Evolutionary conservation across 2,113 vertebrate genomes (phyloP).

Genomic region (Holacanthus passer): DNA sequence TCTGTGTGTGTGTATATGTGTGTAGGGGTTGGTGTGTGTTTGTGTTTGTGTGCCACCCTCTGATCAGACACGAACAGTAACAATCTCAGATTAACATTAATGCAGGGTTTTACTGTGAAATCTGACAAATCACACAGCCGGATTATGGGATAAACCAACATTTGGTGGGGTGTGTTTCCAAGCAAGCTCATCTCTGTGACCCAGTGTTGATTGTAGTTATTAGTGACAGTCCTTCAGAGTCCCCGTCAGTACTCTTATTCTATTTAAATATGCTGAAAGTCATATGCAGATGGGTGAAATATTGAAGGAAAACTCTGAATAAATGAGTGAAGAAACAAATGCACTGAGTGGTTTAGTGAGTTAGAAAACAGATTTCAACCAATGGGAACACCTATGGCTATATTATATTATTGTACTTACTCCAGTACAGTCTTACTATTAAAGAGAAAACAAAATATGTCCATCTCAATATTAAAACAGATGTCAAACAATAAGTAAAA

Average conservation of each 20-base stretch:
- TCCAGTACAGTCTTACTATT: not conserved
- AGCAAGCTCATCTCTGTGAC: slow-evolving; percentile 54
- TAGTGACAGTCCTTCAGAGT: slow-evolving; percentile 28
- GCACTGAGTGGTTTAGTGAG: not conserved
- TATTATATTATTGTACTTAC: not conserved
- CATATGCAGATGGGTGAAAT: not conserved
- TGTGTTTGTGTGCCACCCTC: slow-evolving; percentile 31
- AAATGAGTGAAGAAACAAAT: not conserved
- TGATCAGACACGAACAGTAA: slow-evolving; percentile 63
- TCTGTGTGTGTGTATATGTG: slow-evolving; percentile 37
- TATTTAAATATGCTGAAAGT: not conserved
- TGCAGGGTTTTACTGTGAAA: slow-evolving; percentile 75
- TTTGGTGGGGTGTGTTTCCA: slow-evolving; percentile 64
- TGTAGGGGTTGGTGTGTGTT: not conserved
- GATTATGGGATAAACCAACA: slow-evolving; percentile 73
- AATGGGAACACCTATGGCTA: not conserved
- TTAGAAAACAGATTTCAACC: not conserved
- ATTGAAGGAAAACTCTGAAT: not conserved
- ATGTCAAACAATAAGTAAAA: not conserved
- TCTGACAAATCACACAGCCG: slow-evolving; percentile 76
- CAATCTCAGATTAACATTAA: slow-evolving; percentile 79
- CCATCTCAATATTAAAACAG: not conserved
- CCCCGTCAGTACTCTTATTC: not conserved
- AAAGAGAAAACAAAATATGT: not conserved
- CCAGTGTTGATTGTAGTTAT: slow-evolving; percentile 53